These are phyloP conservation scores for Hipparchia sbordonii DNA, from an alignment of 2,888 invertebrate genomes.

Conservation along the genomic window DNA sequence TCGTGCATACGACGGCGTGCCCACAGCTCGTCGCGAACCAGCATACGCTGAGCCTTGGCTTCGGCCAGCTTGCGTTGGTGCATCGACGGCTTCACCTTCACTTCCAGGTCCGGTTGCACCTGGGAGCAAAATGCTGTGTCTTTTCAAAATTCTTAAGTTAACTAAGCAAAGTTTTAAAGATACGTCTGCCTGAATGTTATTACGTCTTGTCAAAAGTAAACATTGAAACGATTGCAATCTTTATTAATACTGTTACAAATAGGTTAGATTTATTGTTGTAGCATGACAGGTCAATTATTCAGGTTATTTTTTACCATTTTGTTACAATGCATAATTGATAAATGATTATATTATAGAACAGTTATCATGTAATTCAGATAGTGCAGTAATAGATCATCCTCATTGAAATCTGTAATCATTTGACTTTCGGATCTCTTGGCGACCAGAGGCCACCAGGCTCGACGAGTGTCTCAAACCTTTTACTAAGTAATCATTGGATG, in stretches of 20 bases:
- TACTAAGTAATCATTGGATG: conserved; percentile 80
- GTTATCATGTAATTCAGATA: background rate
- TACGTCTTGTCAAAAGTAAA: background rate
- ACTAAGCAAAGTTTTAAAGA: no score
- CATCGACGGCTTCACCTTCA: conserved; percentile 97
- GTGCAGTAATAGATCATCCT: conserved; percentile 49
- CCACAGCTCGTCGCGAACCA: conserved; percentile 87
- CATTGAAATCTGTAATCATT: conserved; percentile 71
- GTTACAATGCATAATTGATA: no score
- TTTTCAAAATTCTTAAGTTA: no score
- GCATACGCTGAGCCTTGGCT: conserved; percentile 91
- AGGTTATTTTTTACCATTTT: no score
- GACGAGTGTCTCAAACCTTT: conserved; percentile 80
- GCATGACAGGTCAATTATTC: no score
- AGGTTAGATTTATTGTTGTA: no score
- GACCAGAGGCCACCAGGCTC: conserved; percentile 67
- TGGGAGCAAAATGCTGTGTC: conserved; percentile 38
- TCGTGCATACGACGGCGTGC: conserved; percentile 85
- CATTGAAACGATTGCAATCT: background rate
- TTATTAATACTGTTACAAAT: background rate
- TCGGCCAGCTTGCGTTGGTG: conserved; percentile 90
- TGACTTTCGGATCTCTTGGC: conserved; percentile 72
- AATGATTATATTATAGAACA: no score
- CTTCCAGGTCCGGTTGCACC: conserved; percentile 94
- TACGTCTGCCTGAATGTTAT: no score